Percentiles rank a stretch among this genome's conserved stretches.
Evolutionary conservation across 2,113 vertebrate species (phyloP).

Genomic region (Mobula hypostoma): DNA sequence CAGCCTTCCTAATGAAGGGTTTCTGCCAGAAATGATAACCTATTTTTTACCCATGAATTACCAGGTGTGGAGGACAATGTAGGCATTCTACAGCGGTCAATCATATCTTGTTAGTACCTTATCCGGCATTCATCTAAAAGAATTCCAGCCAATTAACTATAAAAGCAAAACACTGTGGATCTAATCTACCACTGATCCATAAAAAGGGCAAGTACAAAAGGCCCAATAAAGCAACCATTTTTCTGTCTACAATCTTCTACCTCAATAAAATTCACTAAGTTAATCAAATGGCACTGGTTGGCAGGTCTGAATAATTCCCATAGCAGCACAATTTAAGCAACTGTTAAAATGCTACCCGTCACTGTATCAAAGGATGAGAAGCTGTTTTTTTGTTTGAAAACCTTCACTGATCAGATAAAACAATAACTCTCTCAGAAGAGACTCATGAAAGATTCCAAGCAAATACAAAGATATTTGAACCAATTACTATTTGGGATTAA

Average conservation of each 20-base stretch:
- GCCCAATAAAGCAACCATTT: background rate
- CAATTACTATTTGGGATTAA: background rate
- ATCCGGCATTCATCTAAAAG: background rate
- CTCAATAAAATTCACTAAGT: background rate
- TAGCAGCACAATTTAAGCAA: conserved; percentile 18
- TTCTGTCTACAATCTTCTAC: background rate
- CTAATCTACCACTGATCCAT: background rate
- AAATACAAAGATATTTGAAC: background rate
- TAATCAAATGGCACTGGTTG: conserved; percentile 31
- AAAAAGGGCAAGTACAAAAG: background rate
- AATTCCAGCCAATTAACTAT: background rate
- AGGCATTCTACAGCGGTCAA: background rate
- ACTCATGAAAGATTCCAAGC: background rate
- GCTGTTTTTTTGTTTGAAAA: background rate
- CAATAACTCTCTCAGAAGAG: background rate
- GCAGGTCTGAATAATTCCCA: conserved; percentile 13
- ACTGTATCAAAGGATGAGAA: background rate
- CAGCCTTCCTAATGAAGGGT: background rate
- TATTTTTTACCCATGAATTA: background rate
- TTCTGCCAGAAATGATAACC: background rate
- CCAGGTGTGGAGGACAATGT: background rate
- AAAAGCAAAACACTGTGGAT: too few species aligned
- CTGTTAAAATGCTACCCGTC: background rate
- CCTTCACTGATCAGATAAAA: background rate
- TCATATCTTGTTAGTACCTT: background rate